Percentiles rank a stretch among this genome's conserved stretches.
These are phyloP conservation scores for Cherax destructor DNA, from an alignment of 1,140 invertebrate species.

Conservation along the genomic window DNA sequence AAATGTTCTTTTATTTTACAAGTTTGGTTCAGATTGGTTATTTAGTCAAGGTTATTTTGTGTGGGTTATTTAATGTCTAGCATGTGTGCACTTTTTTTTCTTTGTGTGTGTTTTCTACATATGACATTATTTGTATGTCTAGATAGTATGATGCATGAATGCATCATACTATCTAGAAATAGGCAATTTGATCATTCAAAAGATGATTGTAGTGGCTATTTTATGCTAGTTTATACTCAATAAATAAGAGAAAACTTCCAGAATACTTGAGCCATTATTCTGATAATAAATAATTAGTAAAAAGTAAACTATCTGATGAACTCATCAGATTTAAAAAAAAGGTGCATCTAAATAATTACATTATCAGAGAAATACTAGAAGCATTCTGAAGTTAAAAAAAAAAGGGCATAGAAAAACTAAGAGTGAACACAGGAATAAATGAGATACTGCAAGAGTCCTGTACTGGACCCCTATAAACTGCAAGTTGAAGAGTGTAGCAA, in stretches of 20 bases:
- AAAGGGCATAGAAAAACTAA: not conserved
- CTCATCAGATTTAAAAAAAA: not conserved
- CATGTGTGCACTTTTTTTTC: too few species aligned
- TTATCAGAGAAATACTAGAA: conserved; percentile 1
- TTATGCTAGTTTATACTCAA: not conserved
- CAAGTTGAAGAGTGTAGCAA: not conserved
- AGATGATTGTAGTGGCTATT: conserved; percentile 1
- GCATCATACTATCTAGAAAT: not conserved
- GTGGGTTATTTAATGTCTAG: too few species aligned
- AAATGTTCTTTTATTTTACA: too few species aligned
- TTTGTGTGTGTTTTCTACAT: too few species aligned
- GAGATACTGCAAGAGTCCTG: conserved; percentile 10
- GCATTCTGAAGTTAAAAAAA: not conserved
- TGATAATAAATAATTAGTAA: not conserved
- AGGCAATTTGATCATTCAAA: not conserved
- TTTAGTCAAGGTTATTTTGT: too few species aligned
- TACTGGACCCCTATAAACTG: conserved; percentile 15
- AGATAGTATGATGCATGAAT: too few species aligned
- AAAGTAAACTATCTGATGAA: not conserved
- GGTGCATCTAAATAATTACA: not conserved
- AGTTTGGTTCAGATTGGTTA: too few species aligned
- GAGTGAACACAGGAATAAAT: not conserved
- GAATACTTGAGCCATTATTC: not conserved
- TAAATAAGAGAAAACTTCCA: not conserved
- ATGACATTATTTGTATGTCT: too few species aligned